These are phyloP conservation scores for Parnassius smintheus DNA, from an alignment of 2,888 invertebrate species.

Conservation along the genomic window DNA sequence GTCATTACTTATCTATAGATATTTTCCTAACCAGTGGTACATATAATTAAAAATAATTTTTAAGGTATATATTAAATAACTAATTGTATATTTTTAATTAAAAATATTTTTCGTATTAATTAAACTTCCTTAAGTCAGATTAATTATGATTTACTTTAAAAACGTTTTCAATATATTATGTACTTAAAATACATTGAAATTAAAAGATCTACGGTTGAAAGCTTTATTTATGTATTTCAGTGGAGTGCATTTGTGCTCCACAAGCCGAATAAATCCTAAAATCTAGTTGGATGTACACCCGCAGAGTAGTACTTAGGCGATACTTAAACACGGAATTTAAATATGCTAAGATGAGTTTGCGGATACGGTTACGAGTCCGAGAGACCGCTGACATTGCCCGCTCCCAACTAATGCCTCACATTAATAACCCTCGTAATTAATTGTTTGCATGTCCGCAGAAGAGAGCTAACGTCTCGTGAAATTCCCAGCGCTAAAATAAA, in stretches of 20 bases:
- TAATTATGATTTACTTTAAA: no score
- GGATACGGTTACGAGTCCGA: conserved; percentile 26
- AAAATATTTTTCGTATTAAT: no score
- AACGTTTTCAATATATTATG: no score
- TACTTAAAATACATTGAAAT: not conserved
- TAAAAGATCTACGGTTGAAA: not conserved
- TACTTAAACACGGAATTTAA: conserved; percentile 28
- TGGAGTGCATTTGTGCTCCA: conserved; percentile 3
- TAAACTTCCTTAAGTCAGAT: no score
- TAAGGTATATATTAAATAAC: no score
- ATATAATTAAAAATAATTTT: no score
- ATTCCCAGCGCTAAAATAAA: conserved; percentile 64
- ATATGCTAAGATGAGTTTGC: conserved; percentile 28
- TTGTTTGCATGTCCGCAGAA: conserved; percentile 77
- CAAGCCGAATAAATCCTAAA: conserved; percentile 23
- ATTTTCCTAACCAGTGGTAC: no score
- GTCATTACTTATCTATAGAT: no score
- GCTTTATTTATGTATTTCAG: conserved; percentile 3
- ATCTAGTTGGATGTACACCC: conserved; percentile 24
- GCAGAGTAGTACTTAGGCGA: conserved; percentile 25
- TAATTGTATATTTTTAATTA: no score
- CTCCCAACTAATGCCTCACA: conserved; percentile 75
- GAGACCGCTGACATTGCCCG: conserved; percentile 62
- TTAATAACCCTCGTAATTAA: conserved; percentile 80
- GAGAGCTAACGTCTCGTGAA: conserved; percentile 64